Evolutionary conservation across 2,888 invertebrate species (phyloP), one percentile per base, ranked within the genome.

Genomic region (Sepiola atlantica): DNA sequence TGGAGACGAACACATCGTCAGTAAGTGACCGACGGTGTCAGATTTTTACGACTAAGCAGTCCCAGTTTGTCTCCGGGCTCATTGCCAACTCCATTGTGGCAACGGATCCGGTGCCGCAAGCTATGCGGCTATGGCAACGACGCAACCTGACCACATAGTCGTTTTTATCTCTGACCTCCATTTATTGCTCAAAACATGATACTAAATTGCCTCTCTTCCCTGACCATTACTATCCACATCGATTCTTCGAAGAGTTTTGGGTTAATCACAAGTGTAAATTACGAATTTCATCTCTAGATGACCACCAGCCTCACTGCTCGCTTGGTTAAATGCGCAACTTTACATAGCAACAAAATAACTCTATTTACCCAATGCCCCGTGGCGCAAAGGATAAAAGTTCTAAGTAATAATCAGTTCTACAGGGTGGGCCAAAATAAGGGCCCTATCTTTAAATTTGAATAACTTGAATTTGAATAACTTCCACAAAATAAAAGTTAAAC

Each of bases 11-110:
- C 32, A n/a, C n/a, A 77, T n/a, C 77, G 16, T 0, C 77, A 14
- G 32, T 77, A 77, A 77, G 32, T 77, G 77, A n/a, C 32, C n/a
- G 77, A 77, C 32, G n/a, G 77, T 77, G 77, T 77, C 77, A 77
- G n/a, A 77, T 77, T 77, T 77, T 77, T 77, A 77, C 77, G 77
- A 77, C 77, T n/a, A 77, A n/a, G 45, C 77, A 77, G 77, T n/a
- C 77, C 12, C 77, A n/a, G n/a, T 77, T 77, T 32, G n/a, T 77
- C 77, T 77, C 77, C 32, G 77, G 77, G 77, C 77, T n/a, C n/a
- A n/a, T n/a, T 77, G 77, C 77, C 77, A 77, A 16, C 14, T 77
- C n/a, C 77, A n/a, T 77, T n/a, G 77, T 77, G 32, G n/a, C 77
- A 77, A n/a, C n/a, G 32, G 77, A 77, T 77, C n/a, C 77, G n/a